phyloP scores from a whole-genome alignment of 2,797 vertebrate species.

The Lacerta agilis region DNA sequence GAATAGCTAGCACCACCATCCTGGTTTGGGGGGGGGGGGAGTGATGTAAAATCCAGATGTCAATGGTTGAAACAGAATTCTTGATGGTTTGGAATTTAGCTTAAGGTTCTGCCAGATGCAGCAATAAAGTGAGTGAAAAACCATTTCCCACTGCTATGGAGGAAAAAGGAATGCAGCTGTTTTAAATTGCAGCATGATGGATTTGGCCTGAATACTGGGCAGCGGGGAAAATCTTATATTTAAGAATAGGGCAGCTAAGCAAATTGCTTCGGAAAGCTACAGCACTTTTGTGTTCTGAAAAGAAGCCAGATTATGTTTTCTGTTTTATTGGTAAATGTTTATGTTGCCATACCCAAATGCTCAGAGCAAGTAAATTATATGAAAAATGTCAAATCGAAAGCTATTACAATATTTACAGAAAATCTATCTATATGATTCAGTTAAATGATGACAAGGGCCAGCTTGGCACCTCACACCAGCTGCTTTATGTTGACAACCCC shows the following conservation, averaged over 20 bases:
- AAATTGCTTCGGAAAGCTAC: background rate
- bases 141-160: background rate
- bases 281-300: background rate
- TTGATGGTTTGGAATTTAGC: slow-evolving; percentile 17
- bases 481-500: background rate
- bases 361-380: background rate
- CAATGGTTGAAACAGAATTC: slow-evolving; percentile 11
- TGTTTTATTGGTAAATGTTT: background rate
- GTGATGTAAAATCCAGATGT: slow-evolving; percentile 29
- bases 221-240: background rate
- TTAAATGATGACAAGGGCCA: background rate
- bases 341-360: background rate
- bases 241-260: background rate
- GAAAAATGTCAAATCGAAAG: background rate
- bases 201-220: background rate
- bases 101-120: slow-evolving; percentile 18
- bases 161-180: background rate
- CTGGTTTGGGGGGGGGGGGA: background rate
- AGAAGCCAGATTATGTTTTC: background rate
- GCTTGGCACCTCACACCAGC: background rate
- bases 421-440: background rate
- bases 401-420: background rate
- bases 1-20: background rate
- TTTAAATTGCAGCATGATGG: slow-evolving; percentile 14
- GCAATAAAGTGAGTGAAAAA: background rate